Evolutionary conservation across 2,113 vertebrate species (phyloP).

Genomic region (Callopanchax toddi): DNA sequence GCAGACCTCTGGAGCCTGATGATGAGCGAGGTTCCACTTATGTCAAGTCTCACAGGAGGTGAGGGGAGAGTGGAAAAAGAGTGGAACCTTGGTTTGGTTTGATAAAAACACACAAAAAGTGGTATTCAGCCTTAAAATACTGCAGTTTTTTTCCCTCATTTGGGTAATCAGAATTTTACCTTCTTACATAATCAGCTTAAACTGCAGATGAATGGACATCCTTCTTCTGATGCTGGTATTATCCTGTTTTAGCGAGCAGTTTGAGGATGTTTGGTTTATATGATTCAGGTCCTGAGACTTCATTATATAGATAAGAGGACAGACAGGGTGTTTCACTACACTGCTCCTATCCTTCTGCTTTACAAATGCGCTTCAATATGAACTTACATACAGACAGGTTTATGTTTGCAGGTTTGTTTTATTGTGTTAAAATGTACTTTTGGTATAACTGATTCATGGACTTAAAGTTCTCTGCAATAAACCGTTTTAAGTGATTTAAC

Average conservation of each 20-base stretch:
- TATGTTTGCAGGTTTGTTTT: too few species aligned
- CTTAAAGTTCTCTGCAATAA: too few species aligned
- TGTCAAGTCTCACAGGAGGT: conserved; percentile 92
- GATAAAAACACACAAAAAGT: conserved; percentile 4
- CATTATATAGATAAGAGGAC: too few species aligned
- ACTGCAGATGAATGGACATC: background rate
- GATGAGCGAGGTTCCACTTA: conserved; percentile 88
- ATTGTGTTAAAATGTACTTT: too few species aligned
- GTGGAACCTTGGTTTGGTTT: conserved; percentile 37
- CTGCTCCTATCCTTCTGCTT: background rate
- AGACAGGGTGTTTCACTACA: too few species aligned
- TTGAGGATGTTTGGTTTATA: conserved; percentile 26
- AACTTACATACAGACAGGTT: too few species aligned
- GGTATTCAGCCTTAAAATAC: background rate
- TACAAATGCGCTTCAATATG: too few species aligned
- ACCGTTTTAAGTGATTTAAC: too few species aligned
- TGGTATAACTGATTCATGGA: too few species aligned
- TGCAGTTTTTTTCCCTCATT: too few species aligned
- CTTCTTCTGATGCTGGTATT: background rate
- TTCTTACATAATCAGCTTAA: background rate
- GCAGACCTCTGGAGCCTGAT: conserved; percentile 85
- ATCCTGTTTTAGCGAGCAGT: conserved; percentile 6
- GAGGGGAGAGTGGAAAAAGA: conserved; percentile 43
- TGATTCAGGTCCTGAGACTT: conserved; percentile 28
- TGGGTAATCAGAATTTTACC: conserved; percentile 3